Conservation (phyloP, 2,797 vertebrate species). For the Cyprinodon diabolis region DNA sequence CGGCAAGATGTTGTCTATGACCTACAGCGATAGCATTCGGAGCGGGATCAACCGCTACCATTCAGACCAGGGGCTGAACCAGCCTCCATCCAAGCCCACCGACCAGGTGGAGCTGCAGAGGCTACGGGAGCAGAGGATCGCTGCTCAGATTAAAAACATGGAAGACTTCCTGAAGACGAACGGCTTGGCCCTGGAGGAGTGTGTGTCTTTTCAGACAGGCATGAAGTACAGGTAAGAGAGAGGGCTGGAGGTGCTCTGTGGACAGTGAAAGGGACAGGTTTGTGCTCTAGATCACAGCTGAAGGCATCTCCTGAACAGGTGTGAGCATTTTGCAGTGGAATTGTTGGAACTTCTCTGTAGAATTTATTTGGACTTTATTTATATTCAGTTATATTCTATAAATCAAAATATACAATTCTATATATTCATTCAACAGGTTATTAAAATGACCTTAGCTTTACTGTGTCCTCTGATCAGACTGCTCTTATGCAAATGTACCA, state of each 20-base stretch:
- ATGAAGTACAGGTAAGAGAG: constrained; percentile 98
- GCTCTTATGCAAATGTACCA: constrained; percentile 47
- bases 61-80: constrained; percentile 92
- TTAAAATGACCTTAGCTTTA: constrained; percentile 29
- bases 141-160: constrained; percentile 92
- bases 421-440: neutral
- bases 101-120: constrained; percentile 90
- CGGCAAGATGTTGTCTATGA: constrained; percentile 96
- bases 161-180: constrained; percentile 98
- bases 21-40: constrained; percentile 96
- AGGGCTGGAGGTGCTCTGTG: constrained; percentile 22
- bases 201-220: constrained; percentile 91
- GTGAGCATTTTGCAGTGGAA: neutral
- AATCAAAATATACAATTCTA: neutral
- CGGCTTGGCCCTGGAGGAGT: constrained; percentile 90
- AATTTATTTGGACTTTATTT: neutral
- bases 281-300: constrained; percentile 15
- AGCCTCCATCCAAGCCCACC: constrained; percentile 78
- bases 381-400: neutral
- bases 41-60: constrained; percentile 94
- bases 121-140: constrained; percentile 89
- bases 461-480: constrained; percentile 59
- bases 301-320: constrained; percentile 11
- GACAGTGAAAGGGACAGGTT: constrained; percentile 22
- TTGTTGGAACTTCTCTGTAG: neutral